These are phyloP conservation scores for Onychomys torridus DNA, from an alignment of 2,797 vertebrate species.

Conservation along the genomic window DNA sequence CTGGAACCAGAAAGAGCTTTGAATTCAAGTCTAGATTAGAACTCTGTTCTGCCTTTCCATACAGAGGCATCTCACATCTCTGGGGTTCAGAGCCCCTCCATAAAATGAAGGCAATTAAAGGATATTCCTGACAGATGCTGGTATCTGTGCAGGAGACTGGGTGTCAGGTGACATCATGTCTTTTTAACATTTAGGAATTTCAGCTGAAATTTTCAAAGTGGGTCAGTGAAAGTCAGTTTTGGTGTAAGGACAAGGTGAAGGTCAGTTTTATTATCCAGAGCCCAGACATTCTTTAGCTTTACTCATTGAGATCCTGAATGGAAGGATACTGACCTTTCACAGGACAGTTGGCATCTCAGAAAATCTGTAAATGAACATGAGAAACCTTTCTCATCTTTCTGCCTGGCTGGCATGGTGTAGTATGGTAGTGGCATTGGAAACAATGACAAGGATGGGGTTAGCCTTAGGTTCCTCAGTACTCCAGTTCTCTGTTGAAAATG, in stretches of 20 bases:
- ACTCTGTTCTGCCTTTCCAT: not conserved
- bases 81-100: not conserved
- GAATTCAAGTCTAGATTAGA: not conserved
- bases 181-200: constrained; percentile 21
- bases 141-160: not conserved
- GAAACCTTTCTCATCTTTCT: not conserved
- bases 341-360: constrained; percentile 9
- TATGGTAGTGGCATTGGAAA: not conserved
- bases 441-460: not conserved
- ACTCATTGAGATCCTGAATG: constrained; percentile 29
- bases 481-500: not conserved
- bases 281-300: not conserved
- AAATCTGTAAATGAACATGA: constrained; percentile 55
- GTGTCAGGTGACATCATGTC: not conserved
- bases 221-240: not conserved
- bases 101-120: not conserved
- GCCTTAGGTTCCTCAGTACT: not conserved
- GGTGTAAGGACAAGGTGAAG: not conserved
- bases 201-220: constrained; percentile 26
- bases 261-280: not conserved
- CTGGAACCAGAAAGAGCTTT: not conserved
- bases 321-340: not conserved
- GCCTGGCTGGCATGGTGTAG: not conserved
- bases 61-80: not conserved
- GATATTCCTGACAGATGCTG: not conserved